Base-by-base conservation (phyloP, 2,797 vertebrate genomes). In the Zalophus californianus region DNA sequence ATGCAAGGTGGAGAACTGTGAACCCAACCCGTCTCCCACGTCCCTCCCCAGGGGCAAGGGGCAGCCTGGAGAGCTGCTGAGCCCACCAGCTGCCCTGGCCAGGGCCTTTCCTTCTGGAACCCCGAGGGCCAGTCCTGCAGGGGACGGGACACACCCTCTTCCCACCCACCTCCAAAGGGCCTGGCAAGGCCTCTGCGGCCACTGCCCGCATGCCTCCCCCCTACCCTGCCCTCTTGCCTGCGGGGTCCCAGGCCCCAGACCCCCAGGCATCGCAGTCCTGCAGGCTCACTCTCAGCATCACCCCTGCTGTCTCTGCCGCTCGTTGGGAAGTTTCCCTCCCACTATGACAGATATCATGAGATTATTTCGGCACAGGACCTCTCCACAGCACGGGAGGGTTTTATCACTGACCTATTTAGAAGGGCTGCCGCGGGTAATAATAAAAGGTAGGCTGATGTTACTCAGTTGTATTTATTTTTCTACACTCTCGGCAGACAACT, bases 391-490 rank as follows among this genome's bases (percentile, higher is more conserved):
- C 6, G 1, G 32, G 35, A 48, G 29, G 2, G 3, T 25, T 41
- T 58, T 32, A 62, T 52, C 83, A 27, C 35, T 23, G n/a, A 62
- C 32, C 73, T 72, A 44, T 25, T 52, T 20, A n/a, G 16, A 88
- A 41, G 52, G 21, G n/a, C n/a, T 1, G 0, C 73, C 0, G 1
- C 1, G 0, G 9, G 29, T 14, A 29, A 23, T 48, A 23, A 32
- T 20, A 38, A 77, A 62, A 82, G 27, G 50, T 38, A 60, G 72
- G 21, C 78, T 0, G 35, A 44, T 50, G 35, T 25, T 15, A 1
- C 23, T 78, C 1, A 0, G 21, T 13, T 87, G 56, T 77, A 73
- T 58, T 89, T 66, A 25, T 29, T 78, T 32, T 80, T 70, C 66
- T 29, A 35, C 48, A 41, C n/a, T 41, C 48, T 92, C 64, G 38